phyloP scores from a whole-genome alignment of 2,113 vertebrate species.

The Albula glossodonta region DNA sequence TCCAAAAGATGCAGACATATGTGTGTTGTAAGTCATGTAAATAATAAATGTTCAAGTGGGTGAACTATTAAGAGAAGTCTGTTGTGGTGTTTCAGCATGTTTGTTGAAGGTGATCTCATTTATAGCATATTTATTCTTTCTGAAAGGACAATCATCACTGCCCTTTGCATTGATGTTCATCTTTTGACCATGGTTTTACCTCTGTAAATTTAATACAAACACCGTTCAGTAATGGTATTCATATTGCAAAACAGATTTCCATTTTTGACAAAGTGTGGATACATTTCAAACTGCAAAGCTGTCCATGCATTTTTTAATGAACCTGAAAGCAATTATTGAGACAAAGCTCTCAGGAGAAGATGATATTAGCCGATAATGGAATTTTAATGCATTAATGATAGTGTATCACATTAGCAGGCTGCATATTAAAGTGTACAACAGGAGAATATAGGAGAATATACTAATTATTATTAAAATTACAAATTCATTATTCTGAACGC shows the following conservation, averaged over 20 bases:
- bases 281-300: slow-evolving; percentile 16
- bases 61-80: slow-evolving; percentile 7
- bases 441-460: neutral
- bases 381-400: slow-evolving; percentile 25
- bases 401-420: slow-evolving; percentile 1
- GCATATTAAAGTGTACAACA: neutral
- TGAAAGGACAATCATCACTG: too few species aligned
- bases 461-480: neutral
- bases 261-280: slow-evolving; percentile 11
- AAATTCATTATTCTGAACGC: neutral
- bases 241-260: slow-evolving; percentile 14
- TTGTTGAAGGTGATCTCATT: neutral
- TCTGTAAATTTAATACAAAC: neutral
- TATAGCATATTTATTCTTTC: too few species aligned
- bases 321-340: slow-evolving; percentile 29
- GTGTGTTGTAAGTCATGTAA: slow-evolving; percentile 6
- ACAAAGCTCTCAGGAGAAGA: slow-evolving; percentile 23
- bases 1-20: neutral
- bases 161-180: too few species aligned
- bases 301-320: neutral
- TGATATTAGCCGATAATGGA: slow-evolving; percentile 15
- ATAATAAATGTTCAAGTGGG: slow-evolving; percentile 22
- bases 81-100: neutral
- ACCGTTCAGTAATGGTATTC: slow-evolving; percentile 18
- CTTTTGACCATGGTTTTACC: too few species aligned